Base-by-base conservation (phyloP, 2,113 vertebrate species). In the Coptodon rendalli region DNA sequence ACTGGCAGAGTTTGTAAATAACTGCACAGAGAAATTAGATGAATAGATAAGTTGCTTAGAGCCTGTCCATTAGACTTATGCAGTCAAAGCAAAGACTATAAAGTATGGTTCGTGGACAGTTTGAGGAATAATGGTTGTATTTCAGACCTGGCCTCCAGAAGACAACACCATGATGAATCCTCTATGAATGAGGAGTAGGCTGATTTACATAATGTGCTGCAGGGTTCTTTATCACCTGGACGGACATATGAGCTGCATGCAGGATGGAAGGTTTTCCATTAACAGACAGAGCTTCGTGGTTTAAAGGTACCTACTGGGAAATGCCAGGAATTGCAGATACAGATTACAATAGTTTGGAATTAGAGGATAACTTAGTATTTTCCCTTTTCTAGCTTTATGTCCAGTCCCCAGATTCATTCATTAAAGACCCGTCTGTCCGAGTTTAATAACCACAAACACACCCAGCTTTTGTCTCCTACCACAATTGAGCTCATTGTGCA, bases 161-260 rank as follows among this genome's bases (percentile, higher is more conserved):
- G 82, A 66, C 86, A 81, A 19, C 78, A 17, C 14, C 50, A 6
- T 82, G 83, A 92, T 91, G 85, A 24, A 80, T 88, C 61, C 52
- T 88, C 79, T 40, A 48, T 81, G 83, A 91, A 89, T 91, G 89
- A 92, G 68, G 89, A 93, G 59, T 24, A 61, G 80, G 52, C 5
- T 8, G 78, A 92, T 88, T 90, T 88, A 83, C 89, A 89, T 92
- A 86, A 83, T 29, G 78, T 83, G 53, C 36, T 68, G 13, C 73
- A 79, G 16, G 83, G 87, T 86, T 11, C 88, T 94, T 87, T 34
- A 80, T 92, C 91, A 91, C 76, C 31, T 53, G 85, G 27, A 78
- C 6, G 1, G 19, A 66, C 16, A 59, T 34, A 27, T 34, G 19
- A 78, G 68, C 7, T 14, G 86, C 50, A 53, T 85, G 76, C 38